These are phyloP conservation scores for Lerista edwardsae DNA, from an alignment of 2,797 vertebrate genomes.

Conservation along the genomic window DNA sequence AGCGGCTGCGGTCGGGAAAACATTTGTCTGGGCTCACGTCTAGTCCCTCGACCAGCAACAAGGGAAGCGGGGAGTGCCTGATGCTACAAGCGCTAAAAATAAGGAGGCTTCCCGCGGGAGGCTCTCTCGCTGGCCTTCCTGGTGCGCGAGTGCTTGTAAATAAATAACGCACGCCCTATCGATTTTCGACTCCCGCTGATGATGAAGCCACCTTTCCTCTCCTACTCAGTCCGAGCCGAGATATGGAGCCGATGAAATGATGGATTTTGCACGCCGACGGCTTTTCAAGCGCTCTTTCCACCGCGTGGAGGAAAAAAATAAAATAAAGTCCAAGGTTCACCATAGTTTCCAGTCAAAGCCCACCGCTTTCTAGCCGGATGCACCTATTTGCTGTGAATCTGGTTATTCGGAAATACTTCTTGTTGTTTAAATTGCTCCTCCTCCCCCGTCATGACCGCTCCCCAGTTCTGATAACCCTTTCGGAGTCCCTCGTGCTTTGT, in stretches of 20 bases:
- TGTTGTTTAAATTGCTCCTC: background rate
- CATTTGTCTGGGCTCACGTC: background rate
- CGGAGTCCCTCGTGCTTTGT: background rate
- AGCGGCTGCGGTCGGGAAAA: background rate
- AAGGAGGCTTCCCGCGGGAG: background rate
- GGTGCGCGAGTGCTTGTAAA: background rate
- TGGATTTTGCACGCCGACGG: background rate
- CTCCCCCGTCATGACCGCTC: background rate
- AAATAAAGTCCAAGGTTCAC: too few species aligned
- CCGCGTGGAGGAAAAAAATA: too few species aligned
- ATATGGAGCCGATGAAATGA: background rate
- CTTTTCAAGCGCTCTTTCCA: too few species aligned
- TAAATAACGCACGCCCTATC: background rate
- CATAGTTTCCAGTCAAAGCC: too few species aligned
- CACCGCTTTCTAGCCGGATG: too few species aligned
- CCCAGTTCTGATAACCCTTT: background rate
- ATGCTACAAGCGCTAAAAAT: constrained; percentile 4
- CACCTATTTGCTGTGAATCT: too few species aligned
- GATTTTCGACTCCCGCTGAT: background rate
- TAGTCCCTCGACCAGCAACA: background rate
- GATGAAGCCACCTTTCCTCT: background rate
- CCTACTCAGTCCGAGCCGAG: background rate
- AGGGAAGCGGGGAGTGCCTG: background rate
- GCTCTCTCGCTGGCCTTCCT: background rate
- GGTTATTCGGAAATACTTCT: background rate